A percentile compares a stretch with the other conserved stretches of the same genome.
phyloP scores from a whole-genome alignment of 2,888 invertebrate species.

The Dolomedes plantarius region DNA sequence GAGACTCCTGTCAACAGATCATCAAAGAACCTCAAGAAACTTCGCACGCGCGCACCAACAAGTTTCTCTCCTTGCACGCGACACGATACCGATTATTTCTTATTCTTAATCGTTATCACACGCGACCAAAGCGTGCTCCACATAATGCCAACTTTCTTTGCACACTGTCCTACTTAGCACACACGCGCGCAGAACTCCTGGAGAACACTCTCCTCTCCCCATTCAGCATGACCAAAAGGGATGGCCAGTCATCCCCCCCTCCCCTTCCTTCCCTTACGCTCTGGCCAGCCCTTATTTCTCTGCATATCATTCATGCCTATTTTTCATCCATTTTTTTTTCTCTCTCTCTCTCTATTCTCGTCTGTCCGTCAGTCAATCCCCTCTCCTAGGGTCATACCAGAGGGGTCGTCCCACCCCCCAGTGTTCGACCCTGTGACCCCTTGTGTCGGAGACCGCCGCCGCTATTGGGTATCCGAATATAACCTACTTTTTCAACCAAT shows the following conservation, averaged over 20 bases:
- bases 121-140: constrained; percentile 6
- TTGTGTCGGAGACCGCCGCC: constrained; percentile 16
- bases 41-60: neutral
- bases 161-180: constrained; percentile 25
- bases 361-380: constrained; percentile 49
- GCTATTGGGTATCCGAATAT: constrained; percentile 60
- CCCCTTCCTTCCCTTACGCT: neutral
- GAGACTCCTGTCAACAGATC: too few species aligned
- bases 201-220: neutral
- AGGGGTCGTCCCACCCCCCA: constrained; percentile 33
- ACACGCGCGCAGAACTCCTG: constrained; percentile 20
- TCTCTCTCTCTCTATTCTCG: constrained; percentile 43
- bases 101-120: neutral
- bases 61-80: neutral
- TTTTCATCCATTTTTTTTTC: constrained; percentile 11
- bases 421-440: constrained; percentile 60
- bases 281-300: constrained; percentile 42
- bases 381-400: neutral
- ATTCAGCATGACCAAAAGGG: constrained; percentile 57
- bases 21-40: neutral
- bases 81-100: neutral
- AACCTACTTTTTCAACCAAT: constrained; percentile 63
- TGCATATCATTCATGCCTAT: constrained; percentile 54
- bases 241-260: constrained; percentile 37
- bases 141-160: constrained; percentile 12